phyloP scores from a whole-genome alignment of 1,140 invertebrate genomes.

The Apis dorsata region DNA sequence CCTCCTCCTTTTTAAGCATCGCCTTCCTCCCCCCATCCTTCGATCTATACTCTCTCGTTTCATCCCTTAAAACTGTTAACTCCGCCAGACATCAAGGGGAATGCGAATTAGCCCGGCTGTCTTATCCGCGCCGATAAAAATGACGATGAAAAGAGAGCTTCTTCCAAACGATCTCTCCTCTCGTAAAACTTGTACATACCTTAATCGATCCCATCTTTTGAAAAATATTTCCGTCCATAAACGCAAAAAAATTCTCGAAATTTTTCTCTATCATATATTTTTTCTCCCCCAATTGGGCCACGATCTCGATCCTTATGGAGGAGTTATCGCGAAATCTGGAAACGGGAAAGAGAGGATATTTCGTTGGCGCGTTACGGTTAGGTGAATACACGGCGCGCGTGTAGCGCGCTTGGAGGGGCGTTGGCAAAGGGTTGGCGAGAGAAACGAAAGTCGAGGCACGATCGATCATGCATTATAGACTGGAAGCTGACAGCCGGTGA shows the following conservation, averaged over 20 bases:
- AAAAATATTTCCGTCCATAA: conserved; percentile 55
- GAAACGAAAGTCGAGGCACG: conserved; percentile 49
- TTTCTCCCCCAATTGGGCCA: too few species aligned
- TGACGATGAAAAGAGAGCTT: conserved; percentile 58
- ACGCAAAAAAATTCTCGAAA: conserved; percentile 24
- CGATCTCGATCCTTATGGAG: too few species aligned
- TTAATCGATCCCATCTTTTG: conserved; percentile 55
- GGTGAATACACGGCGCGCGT: not conserved
- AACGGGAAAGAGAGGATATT: not conserved
- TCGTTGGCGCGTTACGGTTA: not conserved
- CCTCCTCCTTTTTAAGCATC: conserved; percentile 32
- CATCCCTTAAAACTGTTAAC: conserved; percentile 80
- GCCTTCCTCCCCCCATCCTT: conserved; percentile 59
- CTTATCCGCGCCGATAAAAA: conserved; percentile 71
- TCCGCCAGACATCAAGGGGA: conserved; percentile 78
- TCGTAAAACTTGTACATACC: conserved; percentile 55
- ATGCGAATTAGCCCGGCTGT: conserved; percentile 77
- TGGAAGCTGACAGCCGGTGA: conserved; percentile 75
- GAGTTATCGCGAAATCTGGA: not conserved
- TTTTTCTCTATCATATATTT: too few species aligned
- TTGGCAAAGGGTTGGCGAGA: conserved; percentile 56
- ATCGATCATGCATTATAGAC: conserved; percentile 79
- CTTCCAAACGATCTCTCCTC: not conserved
- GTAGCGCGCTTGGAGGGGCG: conserved; percentile 2
- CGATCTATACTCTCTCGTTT: conserved; percentile 75